Evolutionary conservation across 2,888 invertebrate species (phyloP).

Genomic region (Ecdyonurus torrentis): DNA sequence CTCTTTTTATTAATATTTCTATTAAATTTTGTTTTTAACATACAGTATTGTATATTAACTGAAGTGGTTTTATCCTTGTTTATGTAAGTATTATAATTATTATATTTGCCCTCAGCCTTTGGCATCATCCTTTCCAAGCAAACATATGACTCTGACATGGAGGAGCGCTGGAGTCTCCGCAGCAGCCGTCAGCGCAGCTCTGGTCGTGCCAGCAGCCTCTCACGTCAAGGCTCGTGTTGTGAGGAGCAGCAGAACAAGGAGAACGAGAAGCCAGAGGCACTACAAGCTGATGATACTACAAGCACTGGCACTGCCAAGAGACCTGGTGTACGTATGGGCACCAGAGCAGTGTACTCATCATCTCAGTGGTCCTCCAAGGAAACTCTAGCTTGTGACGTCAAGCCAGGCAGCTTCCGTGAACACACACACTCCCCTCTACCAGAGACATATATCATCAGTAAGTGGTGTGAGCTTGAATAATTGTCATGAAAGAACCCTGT

Average conservation of each 20-base stretch:
- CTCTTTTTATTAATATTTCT: too few relatives aligned
- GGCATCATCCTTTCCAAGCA: background rate
- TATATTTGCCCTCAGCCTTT: background rate
- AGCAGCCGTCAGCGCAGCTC: background rate
- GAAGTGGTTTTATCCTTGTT: background rate
- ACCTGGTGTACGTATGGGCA: constrained; percentile 54
- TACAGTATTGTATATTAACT: too few relatives aligned
- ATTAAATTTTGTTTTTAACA: too few relatives aligned
- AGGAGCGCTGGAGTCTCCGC: background rate
- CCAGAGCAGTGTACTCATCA: constrained; percentile 41
- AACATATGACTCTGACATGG: background rate
- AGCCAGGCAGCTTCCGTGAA: constrained; percentile 25
- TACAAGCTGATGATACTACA: constrained; percentile 22
- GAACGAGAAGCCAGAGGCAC: constrained; percentile 38
- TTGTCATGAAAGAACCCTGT: too few relatives aligned
- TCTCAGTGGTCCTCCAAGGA: constrained; percentile 14
- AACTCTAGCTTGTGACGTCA: constrained; percentile 23
- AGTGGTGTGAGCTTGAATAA: too few relatives aligned
- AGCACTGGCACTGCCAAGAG: constrained; percentile 20
- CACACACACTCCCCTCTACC: constrained; percentile 25
- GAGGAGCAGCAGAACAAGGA: constrained; percentile 49
- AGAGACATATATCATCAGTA: constrained; percentile 37
- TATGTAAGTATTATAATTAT: too few relatives aligned
- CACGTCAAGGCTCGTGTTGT: constrained; percentile 24
- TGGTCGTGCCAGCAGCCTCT: background rate